These are phyloP conservation scores for Empis livida DNA, from an alignment of 2,888 invertebrate species.

Conservation along the genomic window DNA sequence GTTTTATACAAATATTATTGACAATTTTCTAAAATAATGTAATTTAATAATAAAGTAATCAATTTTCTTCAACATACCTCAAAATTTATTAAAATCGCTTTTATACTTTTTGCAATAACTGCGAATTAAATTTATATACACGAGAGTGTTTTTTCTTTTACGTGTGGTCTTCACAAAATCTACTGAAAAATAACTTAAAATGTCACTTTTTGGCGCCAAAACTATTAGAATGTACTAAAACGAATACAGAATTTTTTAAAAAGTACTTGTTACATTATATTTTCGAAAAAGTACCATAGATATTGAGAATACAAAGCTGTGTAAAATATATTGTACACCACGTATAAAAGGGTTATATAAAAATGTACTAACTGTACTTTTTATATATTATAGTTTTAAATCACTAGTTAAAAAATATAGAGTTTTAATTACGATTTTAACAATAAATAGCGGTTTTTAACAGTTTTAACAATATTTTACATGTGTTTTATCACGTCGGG, in stretches of 20 bases:
- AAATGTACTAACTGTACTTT: too few species aligned
- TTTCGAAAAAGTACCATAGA: neutral
- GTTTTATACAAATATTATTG: too few species aligned
- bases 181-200: neutral
- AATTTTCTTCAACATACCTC: neutral
- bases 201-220: neutral
- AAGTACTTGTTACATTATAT: neutral
- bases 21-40: too few species aligned
- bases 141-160: too few species aligned
- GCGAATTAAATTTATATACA: too few species aligned
- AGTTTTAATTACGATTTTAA: too few species aligned
- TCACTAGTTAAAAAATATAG: too few species aligned
- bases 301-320: neutral
- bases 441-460: too few species aligned
- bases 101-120: neutral
- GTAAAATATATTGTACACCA: neutral
- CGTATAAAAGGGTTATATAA: neutral
- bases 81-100: neutral
- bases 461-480: too few species aligned
- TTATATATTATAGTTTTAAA: too few species aligned
- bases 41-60: too few species aligned
- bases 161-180: neutral
- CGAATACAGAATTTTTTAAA: neutral
- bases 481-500: too few species aligned
- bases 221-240: neutral